phyloP scores from a whole-genome alignment of 2,888 invertebrate species.

The Tipula unca region DNA sequence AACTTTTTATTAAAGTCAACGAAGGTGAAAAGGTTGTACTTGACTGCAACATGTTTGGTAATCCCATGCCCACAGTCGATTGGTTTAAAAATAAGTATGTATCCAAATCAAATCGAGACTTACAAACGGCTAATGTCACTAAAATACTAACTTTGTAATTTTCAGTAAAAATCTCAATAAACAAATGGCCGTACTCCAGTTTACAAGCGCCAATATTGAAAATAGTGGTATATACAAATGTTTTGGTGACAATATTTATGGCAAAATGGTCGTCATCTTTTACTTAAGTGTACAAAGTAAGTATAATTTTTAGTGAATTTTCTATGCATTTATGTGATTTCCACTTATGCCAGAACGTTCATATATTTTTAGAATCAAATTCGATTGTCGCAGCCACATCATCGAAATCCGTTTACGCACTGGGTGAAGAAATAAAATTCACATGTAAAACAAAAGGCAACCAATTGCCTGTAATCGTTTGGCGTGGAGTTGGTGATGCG shows the following conservation, averaged over 20 bases:
- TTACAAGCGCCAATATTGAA: not conserved
- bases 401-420: not conserved
- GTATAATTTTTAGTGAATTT: not conserved
- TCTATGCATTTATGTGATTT: not conserved
- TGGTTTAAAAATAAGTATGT: conserved; percentile 8
- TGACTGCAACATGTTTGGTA: not conserved
- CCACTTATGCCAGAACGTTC: not conserved
- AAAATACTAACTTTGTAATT: too few relatives aligned
- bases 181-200: not conserved
- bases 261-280: not conserved
- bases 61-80: not conserved
- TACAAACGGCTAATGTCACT: not conserved
- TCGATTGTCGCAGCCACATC: not conserved
- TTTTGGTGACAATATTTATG: not conserved
- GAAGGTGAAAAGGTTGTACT: not conserved
- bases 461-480: not conserved
- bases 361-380: not conserved
- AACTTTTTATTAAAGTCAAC: not conserved
- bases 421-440: not conserved
- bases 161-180: not conserved
- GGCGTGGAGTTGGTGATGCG: not conserved
- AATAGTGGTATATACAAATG: not conserved
- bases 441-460: not conserved
- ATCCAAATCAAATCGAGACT: not conserved
- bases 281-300: not conserved